These are phyloP conservation scores for Halcyon chelicuti DNA, from an alignment of 2,797 vertebrate genomes.

Conservation along the genomic window DNA sequence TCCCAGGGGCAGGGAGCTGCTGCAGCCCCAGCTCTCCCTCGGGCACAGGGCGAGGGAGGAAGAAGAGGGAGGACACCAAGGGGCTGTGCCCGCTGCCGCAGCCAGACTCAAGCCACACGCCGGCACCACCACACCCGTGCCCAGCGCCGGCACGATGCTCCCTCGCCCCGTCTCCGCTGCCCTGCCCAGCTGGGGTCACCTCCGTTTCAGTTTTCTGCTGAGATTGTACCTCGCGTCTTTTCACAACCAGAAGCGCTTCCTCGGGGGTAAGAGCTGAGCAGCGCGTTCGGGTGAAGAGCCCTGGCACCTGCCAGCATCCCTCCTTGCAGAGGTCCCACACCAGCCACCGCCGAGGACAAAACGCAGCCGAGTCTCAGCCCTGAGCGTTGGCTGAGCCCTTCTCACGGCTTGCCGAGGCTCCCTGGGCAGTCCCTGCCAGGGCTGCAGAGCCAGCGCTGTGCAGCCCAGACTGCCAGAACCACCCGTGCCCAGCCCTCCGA, in stretches of 20 bases:
- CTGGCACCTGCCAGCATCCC: rapidly evolving
- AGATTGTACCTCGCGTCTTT: neutral
- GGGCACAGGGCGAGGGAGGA: rapidly evolving
- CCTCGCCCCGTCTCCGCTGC: rapidly evolving
- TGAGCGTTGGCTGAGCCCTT: rapidly evolving
- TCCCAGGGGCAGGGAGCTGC: neutral
- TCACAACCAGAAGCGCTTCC: rapidly evolving
- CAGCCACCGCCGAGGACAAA: neutral
- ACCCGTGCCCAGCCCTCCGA: rapidly evolving
- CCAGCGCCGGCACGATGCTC: rapidly evolving
- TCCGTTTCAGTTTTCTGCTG: rapidly evolving
- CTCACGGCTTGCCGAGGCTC: neutral
- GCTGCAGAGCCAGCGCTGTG: rapidly evolving
- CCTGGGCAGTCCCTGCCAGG: neutral
- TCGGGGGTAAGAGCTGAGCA: rapidly evolving
- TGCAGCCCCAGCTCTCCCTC: neutral
- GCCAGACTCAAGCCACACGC: too few relatives aligned
- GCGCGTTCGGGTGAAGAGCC: rapidly evolving
- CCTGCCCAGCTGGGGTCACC: neutral
- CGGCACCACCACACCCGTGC: rapidly evolving
- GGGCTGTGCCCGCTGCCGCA: rapidly evolving
- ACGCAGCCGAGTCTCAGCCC: rapidly evolving
- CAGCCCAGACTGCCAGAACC: rapidly evolving
- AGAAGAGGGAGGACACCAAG: neutral
- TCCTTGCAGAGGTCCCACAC: rapidly evolving